Evolutionary conservation across 53 echinoderm and acorn worm species (phyloP).

Genomic region (Astropecten irregularis): DNA sequence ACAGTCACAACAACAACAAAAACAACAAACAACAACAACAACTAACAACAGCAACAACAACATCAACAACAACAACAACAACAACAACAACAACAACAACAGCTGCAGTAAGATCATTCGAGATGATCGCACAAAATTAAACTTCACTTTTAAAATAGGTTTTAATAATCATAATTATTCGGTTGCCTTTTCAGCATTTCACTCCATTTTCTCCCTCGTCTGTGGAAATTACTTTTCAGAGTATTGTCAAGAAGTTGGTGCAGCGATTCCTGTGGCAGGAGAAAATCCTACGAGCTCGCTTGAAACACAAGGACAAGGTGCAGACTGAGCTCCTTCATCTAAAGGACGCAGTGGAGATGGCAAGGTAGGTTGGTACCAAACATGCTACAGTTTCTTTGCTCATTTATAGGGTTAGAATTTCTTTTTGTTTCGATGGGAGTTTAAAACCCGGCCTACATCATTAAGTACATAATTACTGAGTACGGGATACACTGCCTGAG

Average conservation of each 20-base stretch:
- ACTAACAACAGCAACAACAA: no score
- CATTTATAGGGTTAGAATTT: background rate
- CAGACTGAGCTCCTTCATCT: background rate
- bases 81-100: no score
- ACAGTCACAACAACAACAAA: no score
- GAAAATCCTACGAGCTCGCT: background rate
- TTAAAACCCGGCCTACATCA: no score
- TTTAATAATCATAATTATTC: background rate
- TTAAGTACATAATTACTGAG: background rate
- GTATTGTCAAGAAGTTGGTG: constrained; percentile 15
- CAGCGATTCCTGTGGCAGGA: constrained; percentile 34
- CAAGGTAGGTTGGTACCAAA: background rate
- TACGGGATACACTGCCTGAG: no score
- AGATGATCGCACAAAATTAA: no score
- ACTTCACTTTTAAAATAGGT: background rate
- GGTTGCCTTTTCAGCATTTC: background rate
- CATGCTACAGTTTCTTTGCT: background rate
- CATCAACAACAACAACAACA: no score
- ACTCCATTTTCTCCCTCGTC: background rate
- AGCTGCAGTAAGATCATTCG: no score
- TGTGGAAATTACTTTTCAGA: no score
- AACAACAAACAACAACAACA: no score
- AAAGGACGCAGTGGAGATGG: constrained; percentile 30
- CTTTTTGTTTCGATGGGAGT: background rate
- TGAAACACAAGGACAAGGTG: constrained; percentile 7